Percentiles rank a stretch among this genome's conserved stretches.
Conservation (phyloP, 1,140 invertebrate genomes). For the Lordiphosa mommai region DNA sequence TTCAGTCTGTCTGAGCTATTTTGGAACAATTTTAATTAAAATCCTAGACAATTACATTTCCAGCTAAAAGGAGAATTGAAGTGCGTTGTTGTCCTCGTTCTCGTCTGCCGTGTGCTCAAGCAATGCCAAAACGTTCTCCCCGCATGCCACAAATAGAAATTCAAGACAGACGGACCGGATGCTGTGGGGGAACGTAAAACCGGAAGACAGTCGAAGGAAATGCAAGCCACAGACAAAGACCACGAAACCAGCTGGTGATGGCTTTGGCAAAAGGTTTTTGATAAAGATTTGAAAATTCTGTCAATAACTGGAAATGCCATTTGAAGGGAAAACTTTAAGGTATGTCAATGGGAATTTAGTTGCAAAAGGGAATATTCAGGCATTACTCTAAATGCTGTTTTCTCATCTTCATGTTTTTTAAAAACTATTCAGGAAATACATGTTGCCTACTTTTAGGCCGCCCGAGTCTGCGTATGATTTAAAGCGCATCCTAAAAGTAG, state of each 20-base stretch:
- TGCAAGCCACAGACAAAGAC: background rate
- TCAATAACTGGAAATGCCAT: too few species aligned
- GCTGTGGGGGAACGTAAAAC: background rate
- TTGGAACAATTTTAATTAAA: constrained; percentile 74
- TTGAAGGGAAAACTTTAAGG: too few species aligned
- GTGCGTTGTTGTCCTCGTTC: constrained; percentile 18
- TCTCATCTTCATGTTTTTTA: too few species aligned
- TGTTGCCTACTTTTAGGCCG: too few species aligned
- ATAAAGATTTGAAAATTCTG: background rate
- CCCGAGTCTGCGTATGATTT: too few species aligned
- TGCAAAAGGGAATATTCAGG: too few species aligned
- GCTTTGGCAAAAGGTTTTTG: background rate
- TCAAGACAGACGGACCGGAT: background rate
- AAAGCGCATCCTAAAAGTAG: too few species aligned
- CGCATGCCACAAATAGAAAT: constrained; percentile 3
- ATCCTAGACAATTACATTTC: constrained; percentile 68
- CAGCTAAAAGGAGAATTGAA: constrained; percentile 20
- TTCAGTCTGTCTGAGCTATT: constrained; percentile 38
- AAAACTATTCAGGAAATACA: too few species aligned
- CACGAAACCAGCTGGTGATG: background rate
- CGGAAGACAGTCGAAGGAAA: background rate
- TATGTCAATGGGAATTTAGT: too few species aligned
- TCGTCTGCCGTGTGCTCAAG: constrained; percentile 62
- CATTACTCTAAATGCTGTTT: too few species aligned
- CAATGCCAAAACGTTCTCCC: constrained; percentile 18